phyloP scores from a whole-genome alignment of 2,797 vertebrate genomes.

The Mormyrus proboscirostris region DNA sequence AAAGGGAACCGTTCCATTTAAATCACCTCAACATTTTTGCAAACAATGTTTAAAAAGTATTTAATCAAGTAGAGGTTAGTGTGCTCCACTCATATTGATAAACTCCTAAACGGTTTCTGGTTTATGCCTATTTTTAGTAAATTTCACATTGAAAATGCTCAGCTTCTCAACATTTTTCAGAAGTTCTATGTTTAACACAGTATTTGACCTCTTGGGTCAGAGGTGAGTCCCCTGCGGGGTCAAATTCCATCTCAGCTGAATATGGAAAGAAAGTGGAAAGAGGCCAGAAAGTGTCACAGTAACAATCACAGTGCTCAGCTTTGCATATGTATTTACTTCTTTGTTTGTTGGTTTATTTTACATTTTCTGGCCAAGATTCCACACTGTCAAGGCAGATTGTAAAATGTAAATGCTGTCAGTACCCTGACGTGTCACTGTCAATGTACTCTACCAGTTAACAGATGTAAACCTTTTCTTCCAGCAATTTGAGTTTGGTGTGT shows the following conservation, averaged over 20 bases:
- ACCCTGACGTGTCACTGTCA: background rate
- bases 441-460: background rate
- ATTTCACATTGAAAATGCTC: background rate
- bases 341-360: background rate
- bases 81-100: background rate
- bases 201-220: conserved; percentile 3
- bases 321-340: background rate
- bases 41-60: background rate
- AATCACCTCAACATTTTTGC: background rate
- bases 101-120: background rate
- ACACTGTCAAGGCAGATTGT: background rate
- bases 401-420: background rate
- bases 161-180: background rate
- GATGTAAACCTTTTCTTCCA: background rate
- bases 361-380: background rate
- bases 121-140: background rate
- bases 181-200: background rate
- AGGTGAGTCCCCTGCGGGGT: background rate
- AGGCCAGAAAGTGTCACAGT: background rate
- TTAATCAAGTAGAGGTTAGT: background rate
- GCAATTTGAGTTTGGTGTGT: background rate
- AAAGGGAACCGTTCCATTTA: background rate
- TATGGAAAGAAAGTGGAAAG: background rate
- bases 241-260: background rate
- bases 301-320: background rate